These are phyloP conservation scores for Monomorium pharaonis DNA, from an alignment of 1,140 invertebrate species.

Conservation along the genomic window DNA sequence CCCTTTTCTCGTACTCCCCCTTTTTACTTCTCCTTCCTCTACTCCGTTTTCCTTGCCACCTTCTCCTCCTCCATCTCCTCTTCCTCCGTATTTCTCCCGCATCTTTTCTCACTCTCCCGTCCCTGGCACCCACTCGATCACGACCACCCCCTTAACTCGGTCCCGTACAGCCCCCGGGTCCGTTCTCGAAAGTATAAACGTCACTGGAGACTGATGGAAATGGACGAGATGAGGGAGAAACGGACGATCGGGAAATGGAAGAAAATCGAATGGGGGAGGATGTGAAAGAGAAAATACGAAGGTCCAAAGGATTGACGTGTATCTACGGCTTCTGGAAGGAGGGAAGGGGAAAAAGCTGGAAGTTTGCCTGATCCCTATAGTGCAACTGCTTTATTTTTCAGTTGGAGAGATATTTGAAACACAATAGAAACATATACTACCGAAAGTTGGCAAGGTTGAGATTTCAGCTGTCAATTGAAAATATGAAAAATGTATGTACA, in stretches of 20 bases:
- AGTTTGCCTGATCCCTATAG: slow-evolving; percentile 61
- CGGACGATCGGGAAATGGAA: slow-evolving; percentile 74
- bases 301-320: slow-evolving; percentile 1
- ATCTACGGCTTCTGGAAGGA: neutral
- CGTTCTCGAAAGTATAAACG: slow-evolving; percentile 74
- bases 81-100: slow-evolving; percentile 48
- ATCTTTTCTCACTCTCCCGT: slow-evolving; percentile 45
- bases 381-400: slow-evolving; percentile 63
- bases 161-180: slow-evolving; percentile 67
- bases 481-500: neutral
- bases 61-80: slow-evolving; percentile 47
- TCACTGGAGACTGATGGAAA: slow-evolving; percentile 73
- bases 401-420: slow-evolving; percentile 50
- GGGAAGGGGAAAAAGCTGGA: slow-evolving; percentile 6
- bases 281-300: slow-evolving; percentile 38
- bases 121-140: slow-evolving; percentile 66
- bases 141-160: slow-evolving; percentile 69
- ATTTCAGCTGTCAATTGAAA: neutral
- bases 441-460: slow-evolving; percentile 42
- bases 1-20: slow-evolving; percentile 59
- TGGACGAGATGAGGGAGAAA: slow-evolving; percentile 64
- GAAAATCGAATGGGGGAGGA: slow-evolving; percentile 73
- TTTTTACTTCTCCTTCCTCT: slow-evolving; percentile 54
- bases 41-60: slow-evolving; percentile 52
- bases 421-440: slow-evolving; percentile 54